phyloP scores from a whole-genome alignment of 2,797 vertebrate species.

The Coendou prehensilis region DNA sequence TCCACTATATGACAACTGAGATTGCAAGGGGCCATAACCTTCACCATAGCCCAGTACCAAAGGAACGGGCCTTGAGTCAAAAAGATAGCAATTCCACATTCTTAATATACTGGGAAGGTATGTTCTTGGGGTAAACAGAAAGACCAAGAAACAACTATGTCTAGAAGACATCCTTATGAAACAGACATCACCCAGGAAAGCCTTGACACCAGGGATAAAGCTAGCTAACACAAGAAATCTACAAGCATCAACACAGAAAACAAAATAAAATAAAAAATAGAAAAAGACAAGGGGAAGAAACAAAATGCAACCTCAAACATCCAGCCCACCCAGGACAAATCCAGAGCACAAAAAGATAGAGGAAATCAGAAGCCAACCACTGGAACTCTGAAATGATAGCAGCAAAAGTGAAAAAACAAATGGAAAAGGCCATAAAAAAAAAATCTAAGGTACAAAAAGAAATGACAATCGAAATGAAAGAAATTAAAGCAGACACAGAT shows the following conservation, averaged over 20 bases:
- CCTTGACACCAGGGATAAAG: background rate
- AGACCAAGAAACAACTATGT: too few relatives aligned
- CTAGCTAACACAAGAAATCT: too few relatives aligned
- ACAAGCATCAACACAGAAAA: background rate
- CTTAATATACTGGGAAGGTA: too few relatives aligned
- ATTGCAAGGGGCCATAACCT: background rate
- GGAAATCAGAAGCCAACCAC: background rate
- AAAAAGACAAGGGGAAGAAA: background rate
- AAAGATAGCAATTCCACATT: too few relatives aligned
- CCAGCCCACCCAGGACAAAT: background rate
- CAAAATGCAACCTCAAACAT: background rate
- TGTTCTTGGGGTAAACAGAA: too few relatives aligned
- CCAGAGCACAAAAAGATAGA: too few relatives aligned
- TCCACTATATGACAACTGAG: too few relatives aligned
- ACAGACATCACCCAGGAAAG: background rate
- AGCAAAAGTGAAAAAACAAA: background rate
- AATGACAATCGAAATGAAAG: background rate
- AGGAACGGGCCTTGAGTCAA: background rate
- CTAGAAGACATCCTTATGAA: too few relatives aligned
- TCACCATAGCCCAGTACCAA: background rate
- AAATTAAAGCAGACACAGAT: background rate
- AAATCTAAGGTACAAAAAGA: background rate
- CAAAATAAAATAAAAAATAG: background rate
- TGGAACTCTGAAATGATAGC: background rate
- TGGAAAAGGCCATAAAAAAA: background rate